Percentiles rank a stretch among this genome's conserved stretches.
phyloP scores from a whole-genome alignment of 2,797 vertebrate species.

The Oreortyx pictus region DNA sequence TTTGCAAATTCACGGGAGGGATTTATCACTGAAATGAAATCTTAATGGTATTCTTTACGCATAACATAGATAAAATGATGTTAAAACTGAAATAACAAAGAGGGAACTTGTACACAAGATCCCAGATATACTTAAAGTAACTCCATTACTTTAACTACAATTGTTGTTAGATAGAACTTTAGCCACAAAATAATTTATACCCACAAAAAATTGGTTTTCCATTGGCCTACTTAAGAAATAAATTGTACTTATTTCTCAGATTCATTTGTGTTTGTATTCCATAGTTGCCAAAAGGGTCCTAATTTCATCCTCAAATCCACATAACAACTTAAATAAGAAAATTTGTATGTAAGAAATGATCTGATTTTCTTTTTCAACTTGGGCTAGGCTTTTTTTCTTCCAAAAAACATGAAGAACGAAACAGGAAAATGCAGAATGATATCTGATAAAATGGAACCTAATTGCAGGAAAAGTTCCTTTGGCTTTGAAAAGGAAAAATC shows the following conservation, averaged over 20 bases:
- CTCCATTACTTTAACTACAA: slow-evolving; percentile 65
- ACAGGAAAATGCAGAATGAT: neutral
- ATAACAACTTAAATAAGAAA: neutral
- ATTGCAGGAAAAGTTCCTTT: neutral
- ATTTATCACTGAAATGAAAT: slow-evolving; percentile 41
- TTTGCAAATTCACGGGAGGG: neutral
- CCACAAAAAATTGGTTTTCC: slow-evolving; percentile 48
- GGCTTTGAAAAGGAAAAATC: neutral
- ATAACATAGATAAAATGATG: slow-evolving; percentile 59
- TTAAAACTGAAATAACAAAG: slow-evolving; percentile 57
- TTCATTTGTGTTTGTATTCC: neutral
- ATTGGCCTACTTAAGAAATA: slow-evolving; percentile 55
- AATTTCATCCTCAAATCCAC: neutral
- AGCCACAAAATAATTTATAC: slow-evolving; percentile 56
- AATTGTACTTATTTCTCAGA: slow-evolving; percentile 34
- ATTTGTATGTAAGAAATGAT: neutral
- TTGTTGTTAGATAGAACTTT: slow-evolving; percentile 69
- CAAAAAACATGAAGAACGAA: neutral
- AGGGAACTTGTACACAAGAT: slow-evolving; percentile 51
- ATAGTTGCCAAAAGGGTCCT: slow-evolving; percentile 15
- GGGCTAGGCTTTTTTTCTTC: too few relatives aligned
- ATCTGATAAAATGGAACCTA: neutral
- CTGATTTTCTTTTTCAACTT: neutral
- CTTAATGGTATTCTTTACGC: too few relatives aligned
- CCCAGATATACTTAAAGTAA: slow-evolving; percentile 62